Conservation (phyloP, 2,888 invertebrate species). For the Melolontha melolontha region DNA sequence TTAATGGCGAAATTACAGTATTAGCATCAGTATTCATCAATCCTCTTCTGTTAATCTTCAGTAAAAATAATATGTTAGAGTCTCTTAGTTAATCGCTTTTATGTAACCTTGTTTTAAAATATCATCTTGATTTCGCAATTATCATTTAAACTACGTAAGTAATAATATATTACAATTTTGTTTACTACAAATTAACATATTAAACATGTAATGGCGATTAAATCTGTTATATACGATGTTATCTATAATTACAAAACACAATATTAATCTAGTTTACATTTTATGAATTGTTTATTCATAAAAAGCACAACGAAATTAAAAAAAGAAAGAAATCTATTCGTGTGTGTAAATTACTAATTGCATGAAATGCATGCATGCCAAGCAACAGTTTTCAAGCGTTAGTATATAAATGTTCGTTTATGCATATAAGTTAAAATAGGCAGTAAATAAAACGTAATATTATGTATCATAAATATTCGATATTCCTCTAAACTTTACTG, state of each 20-base stretch:
- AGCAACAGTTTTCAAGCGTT: constrained; percentile 11
- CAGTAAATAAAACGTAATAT: background rate
- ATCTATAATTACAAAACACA: constrained; percentile 26
- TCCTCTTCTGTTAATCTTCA: no score
- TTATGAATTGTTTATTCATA: background rate
- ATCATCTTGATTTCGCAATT: constrained; percentile 22
- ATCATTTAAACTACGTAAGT: constrained; percentile 5
- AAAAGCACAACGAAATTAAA: no score
- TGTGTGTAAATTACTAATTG: background rate
- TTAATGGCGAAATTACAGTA: no score
- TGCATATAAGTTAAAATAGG: background rate
- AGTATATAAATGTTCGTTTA: background rate
- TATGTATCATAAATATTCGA: constrained; percentile 2
- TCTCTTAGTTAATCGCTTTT: background rate
- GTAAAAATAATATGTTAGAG: no score
- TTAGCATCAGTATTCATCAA: no score
- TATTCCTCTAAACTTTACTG: constrained; percentile 6
- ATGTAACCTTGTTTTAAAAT: constrained; percentile 25
- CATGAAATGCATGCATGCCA: constrained; percentile 11
- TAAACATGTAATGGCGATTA: constrained; percentile 4
- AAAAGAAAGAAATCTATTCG: no score
- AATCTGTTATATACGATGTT: background rate
- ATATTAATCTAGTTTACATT: constrained; percentile 17
- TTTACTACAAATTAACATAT: constrained; percentile 28
- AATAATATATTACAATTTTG: constrained; percentile 29